These are phyloP conservation scores for Apodemia mormo DNA, from an alignment of 2,888 invertebrate genomes.

Conservation along the genomic window DNA sequence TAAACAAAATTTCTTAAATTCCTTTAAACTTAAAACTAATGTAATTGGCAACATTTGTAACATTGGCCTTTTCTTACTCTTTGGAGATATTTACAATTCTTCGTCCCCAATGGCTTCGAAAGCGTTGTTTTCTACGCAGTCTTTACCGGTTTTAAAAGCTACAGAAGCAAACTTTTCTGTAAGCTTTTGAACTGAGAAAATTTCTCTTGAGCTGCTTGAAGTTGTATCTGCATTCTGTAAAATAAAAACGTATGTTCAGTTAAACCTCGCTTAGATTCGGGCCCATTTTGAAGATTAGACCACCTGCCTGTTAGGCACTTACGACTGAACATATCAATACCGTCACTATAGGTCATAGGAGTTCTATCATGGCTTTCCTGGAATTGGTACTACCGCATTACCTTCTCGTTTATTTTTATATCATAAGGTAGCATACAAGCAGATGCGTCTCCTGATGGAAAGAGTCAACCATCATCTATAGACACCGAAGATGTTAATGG, in stretches of 20 bases:
- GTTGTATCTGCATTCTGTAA: slow-evolving; percentile 82
- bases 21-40: slow-evolving; percentile 5
- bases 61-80: slow-evolving; percentile 29
- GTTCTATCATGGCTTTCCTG: too few species aligned
- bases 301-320: too few species aligned
- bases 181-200: slow-evolving; percentile 88
- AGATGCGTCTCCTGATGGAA: background rate
- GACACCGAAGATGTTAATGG: too few species aligned
- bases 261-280: too few species aligned
- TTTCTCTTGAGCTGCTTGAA: slow-evolving; percentile 81
- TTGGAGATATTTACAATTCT: slow-evolving; percentile 84
- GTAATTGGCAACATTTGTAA: background rate
- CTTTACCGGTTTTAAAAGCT: slow-evolving; percentile 85
- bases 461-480: too few species aligned
- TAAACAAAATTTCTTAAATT: background rate
- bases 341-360: too few species aligned
- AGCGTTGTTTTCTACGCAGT: slow-evolving; percentile 93
- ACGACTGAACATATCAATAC: too few species aligned
- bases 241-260: slow-evolving; percentile 19
- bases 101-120: slow-evolving; percentile 98
- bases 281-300: too few species aligned
- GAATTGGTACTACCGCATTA: too few species aligned
- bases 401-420: background rate
- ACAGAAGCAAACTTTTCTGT: slow-evolving; percentile 87
- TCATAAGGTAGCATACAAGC: background rate